A percentile compares a stretch with the other conserved stretches of the same genome.
These are phyloP conservation scores for Polymixis lichenea DNA, from an alignment of 2,888 invertebrate species.

Conservation along the genomic window DNA sequence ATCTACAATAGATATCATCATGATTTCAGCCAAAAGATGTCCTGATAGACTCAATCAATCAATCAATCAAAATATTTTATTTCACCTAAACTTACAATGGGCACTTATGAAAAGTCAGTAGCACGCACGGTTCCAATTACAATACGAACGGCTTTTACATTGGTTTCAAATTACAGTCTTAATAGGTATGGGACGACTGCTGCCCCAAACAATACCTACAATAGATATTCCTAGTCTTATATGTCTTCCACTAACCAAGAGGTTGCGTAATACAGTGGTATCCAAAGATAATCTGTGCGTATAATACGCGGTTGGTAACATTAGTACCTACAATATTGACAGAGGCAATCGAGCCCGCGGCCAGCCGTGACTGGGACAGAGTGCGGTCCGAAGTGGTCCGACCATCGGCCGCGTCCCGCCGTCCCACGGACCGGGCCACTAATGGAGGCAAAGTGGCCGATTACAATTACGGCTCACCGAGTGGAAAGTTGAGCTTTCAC, in stretches of 20 bases:
- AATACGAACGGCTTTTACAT: too few relatives aligned
- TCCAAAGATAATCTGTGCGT: constrained; percentile 54
- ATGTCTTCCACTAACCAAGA: constrained; percentile 7
- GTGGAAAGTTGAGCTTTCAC: constrained; percentile 81
- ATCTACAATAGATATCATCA: neutral
- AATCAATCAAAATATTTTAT: too few relatives aligned
- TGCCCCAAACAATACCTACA: neutral
- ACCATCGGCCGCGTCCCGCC: constrained; percentile 61
- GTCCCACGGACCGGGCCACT: constrained; percentile 62
- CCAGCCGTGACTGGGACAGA: constrained; percentile 65
- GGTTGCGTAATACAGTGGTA: constrained; percentile 43
- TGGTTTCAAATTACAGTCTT: too few relatives aligned
- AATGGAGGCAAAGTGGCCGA: constrained; percentile 84
- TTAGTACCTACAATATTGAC: constrained; percentile 67
- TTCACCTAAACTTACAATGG: too few relatives aligned
- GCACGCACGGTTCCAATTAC: too few relatives aligned
- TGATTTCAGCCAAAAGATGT: neutral
- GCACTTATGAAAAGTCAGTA: too few relatives aligned
- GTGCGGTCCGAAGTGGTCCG: constrained; percentile 68
- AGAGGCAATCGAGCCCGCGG: constrained; percentile 54
- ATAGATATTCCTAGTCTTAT: neutral
- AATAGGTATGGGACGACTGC: too few relatives aligned
- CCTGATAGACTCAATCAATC: neutral
- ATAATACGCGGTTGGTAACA: constrained; percentile 43
- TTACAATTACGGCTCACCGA: constrained; percentile 81